Evolutionary conservation across 1,140 invertebrate species (phyloP), one percentile per base, ranked within the genome.

Genomic region (Pygmarrhopalites habei): DNA sequence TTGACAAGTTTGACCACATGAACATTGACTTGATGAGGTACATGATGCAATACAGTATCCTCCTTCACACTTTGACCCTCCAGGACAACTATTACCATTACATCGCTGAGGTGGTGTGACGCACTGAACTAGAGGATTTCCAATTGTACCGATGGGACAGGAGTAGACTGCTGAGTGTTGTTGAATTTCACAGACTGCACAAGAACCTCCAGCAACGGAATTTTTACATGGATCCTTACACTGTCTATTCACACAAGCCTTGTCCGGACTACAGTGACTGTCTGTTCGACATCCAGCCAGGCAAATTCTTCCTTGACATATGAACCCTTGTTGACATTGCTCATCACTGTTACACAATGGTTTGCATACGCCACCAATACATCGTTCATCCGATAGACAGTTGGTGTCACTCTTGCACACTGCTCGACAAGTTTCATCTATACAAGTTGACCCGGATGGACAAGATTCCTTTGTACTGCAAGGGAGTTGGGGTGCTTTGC

Each of bases 231-330:
- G 88, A 83, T 90, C 87, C 82, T 81, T 83, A 72, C 90, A 92
- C 75, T 88, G 83, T 70, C 88, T 87, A 68, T 88, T 84, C 29
- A 92, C 80, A 73, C 90, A 93, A 1, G 89, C 85, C 73, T 89
- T 81, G 57, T 86, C 77, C 60, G 75, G 77, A 2, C 83, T 77
- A 73, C 91, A 94, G 14, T 85, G 82, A n/a, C 84, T 82, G 73
- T 92, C 90, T 73, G 82, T 88, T 35, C 89, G 80, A 73, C 90
- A 93, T 19, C 90, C 90, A 68, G 85, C 81, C 65, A 89, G 84
- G 73, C 91, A 95, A 62, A 92, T 79, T 66, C 90, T 82, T 69
- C 88, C 90, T 73, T 88, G 84, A 73, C 91, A 95, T 69, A 92
- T 91, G 74, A 91, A 86, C 69, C 87, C 86, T 0, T 81, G 74